Percentiles rank a stretch among this genome's conserved stretches.
Evolutionary conservation across 2,888 invertebrate genomes (phyloP).

Genomic region (Agrochola macilenta): DNA sequence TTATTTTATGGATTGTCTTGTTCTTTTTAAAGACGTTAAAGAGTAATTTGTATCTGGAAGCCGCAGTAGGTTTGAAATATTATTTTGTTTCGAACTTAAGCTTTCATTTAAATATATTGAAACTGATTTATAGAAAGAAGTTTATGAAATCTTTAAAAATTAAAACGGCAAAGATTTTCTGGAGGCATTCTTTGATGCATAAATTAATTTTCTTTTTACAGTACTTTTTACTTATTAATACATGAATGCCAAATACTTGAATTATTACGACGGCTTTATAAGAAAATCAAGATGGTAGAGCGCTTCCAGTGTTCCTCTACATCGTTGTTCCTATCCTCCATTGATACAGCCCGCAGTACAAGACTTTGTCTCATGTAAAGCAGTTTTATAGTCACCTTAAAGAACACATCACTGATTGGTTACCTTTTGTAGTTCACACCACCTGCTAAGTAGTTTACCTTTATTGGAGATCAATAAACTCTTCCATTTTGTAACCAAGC

Average conservation of each 20-base stretch:
- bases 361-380: conserved; percentile 58
- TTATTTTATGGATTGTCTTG: conserved; percentile 36
- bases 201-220: not conserved
- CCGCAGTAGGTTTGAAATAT: conserved; percentile 8
- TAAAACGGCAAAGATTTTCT: not conserved
- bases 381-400: conserved; percentile 57
- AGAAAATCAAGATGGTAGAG: not conserved
- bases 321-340: not conserved
- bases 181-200: not conserved
- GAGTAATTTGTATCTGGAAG: conserved; percentile 25
- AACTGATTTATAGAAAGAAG: not conserved
- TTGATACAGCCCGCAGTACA: conserved; percentile 3
- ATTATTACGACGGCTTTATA: not conserved
- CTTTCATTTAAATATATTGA: not conserved
- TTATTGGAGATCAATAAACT: conserved; percentile 59
- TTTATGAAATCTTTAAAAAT: not conserved
- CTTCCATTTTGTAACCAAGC: conserved; percentile 19
- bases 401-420: conserved; percentile 57
- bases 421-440: conserved; percentile 52
- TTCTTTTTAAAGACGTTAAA: conserved; percentile 20
- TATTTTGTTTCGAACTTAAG: not conserved
- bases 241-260: not conserved
- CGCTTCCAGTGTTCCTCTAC: conserved; percentile 30
- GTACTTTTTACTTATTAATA: not conserved
- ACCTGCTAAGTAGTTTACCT: conserved; percentile 61